Conservation (phyloP, 2,797 vertebrate species). For the Melanotaenia boesemani region DNA sequence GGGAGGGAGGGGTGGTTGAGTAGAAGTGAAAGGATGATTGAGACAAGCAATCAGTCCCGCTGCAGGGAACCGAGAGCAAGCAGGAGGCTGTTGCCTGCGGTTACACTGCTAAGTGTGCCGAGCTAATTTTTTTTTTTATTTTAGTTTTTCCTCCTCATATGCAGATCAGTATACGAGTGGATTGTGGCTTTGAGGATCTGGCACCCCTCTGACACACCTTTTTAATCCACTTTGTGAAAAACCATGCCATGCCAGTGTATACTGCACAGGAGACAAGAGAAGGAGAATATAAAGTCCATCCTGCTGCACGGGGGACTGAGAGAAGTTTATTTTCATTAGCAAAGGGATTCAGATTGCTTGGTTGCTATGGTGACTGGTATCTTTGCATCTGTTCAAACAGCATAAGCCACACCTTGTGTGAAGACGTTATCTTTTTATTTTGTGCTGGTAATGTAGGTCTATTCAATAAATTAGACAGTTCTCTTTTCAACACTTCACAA, state of each 20-base stretch:
- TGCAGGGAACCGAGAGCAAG: conserved; percentile 69
- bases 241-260: conserved; percentile 52
- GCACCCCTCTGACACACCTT: conserved; percentile 63
- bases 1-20: conserved; percentile 7
- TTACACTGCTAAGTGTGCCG: conserved; percentile 71
- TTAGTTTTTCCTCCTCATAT: conserved; percentile 39
- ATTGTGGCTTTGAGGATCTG: conserved; percentile 62
- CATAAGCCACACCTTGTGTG: conserved; percentile 10
- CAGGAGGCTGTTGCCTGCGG: conserved; percentile 71
- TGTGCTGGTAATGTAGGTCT: conserved; percentile 10
- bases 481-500: conserved; percentile 32
- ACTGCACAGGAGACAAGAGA: conserved; percentile 33
- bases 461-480: neutral
- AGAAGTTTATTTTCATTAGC: conserved; percentile 51
- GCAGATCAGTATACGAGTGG: conserved; percentile 73
- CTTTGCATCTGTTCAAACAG: conserved; percentile 31
- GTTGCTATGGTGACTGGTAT: conserved; percentile 56
- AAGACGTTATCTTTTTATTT: conserved; percentile 20
- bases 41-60: conserved; percentile 79
- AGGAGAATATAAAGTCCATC: conserved; percentile 29
- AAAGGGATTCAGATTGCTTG: conserved; percentile 25
- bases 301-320: conserved; percentile 4
- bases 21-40: conserved; percentile 75
- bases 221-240: conserved; percentile 75
- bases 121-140: conserved; percentile 36